These are phyloP conservation scores for Goniozus legneri DNA, from an alignment of 1,140 invertebrate species.

Conservation along the genomic window DNA sequence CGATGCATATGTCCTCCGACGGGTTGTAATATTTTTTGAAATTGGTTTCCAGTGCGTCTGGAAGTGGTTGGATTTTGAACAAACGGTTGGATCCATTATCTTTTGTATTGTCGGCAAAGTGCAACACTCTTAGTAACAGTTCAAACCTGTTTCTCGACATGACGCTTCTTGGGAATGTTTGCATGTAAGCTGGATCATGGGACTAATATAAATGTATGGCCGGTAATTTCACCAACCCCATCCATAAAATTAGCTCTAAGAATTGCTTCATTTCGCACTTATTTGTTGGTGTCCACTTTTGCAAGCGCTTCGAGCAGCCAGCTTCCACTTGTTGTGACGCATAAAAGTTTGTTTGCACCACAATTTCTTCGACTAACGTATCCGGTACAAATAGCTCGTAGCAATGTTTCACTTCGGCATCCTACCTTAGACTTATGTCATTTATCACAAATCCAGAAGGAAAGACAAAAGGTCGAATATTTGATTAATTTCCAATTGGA, in stretches of 20 bases:
- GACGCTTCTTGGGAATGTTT: conserved; percentile 7
- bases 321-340: background rate
- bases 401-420: background rate
- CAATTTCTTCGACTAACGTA: background rate
- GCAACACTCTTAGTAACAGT: conserved; percentile 34
- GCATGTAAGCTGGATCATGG: background rate
- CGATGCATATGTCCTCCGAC: conserved; percentile 35
- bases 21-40: conserved; percentile 35
- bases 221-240: conserved; percentile 8
- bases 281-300: conserved; percentile 2
- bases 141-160: conserved; percentile 43
- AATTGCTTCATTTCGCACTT: conserved; percentile 4
- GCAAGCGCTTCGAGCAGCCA: background rate
- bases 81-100: conserved; percentile 21
- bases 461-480: conserved; percentile 7
- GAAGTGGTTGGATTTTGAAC: conserved; percentile 33
- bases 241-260: conserved; percentile 8
- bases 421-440: background rate
- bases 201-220: conserved; percentile 3
- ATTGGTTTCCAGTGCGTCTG: conserved; percentile 24
- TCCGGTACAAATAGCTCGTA: background rate
- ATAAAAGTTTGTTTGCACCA: background rate
- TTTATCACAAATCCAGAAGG: conserved; percentile 10
- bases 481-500: conserved; percentile 9
- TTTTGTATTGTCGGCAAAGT: conserved; percentile 38